Base-by-base conservation (phyloP, 2,888 invertebrate genomes). In the Euclidia mi region DNA sequence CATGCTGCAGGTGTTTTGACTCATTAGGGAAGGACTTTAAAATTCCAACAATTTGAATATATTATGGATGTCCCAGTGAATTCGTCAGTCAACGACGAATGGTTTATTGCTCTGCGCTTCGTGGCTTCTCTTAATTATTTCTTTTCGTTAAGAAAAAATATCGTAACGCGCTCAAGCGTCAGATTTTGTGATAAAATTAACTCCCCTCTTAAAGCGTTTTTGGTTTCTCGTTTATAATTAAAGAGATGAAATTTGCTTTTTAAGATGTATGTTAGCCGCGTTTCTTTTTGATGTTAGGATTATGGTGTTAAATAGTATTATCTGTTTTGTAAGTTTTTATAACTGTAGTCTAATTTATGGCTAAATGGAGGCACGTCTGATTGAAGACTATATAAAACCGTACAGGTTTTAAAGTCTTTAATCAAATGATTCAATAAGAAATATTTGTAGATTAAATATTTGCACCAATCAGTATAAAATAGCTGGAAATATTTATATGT, bases 111-210 rank as follows among this genome's bases (percentile, higher is more conserved):
- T 78, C 81, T 73, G 66, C 81, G 89, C 83, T 78, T 82, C 91
- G 87, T 76, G 88, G 91, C 90, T 72, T 83, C 81, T 85, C 87
- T 89, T 92, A 92, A 93, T 93, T 93, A 93, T 92, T 91, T 89
- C 82, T 87, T 84, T 88, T 86, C 83, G 82, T 90, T 92, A 84
- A 82, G n/a, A 89, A 90, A 88, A 88, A 83, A 68, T 69, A 65
- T n/a, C 74, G 72, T 71, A 63, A 78, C 84, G 81, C 84, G 83
- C 82, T 85, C 80, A 82, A 85, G 91, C 89, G 79, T 92, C 91
- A 87, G 89, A 90, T 91, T 92, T 88, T 87, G 87, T 78, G 83
- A 84, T 92, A 93, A 90, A 92, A 89, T 89, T 94, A 93, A 88
- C 80, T 57, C 82, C 87, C 89, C 87, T 85, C 79, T 72, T 60